phyloP scores from a whole-genome alignment of 2,797 vertebrate genomes.

The Orientallactaga sibirica region DNA sequence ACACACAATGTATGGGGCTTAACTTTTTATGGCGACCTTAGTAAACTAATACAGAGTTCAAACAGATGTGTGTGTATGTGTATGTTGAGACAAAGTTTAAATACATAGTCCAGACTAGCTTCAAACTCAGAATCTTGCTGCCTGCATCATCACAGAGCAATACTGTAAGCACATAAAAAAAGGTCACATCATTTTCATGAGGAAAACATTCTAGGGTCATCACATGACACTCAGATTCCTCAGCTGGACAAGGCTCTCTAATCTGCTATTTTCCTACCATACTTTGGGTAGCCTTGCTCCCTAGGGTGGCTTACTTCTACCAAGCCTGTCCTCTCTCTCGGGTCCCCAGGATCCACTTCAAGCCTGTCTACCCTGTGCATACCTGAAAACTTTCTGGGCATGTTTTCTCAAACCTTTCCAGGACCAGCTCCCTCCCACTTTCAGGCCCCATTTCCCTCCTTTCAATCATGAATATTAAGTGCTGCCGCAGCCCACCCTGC shows the following conservation, averaged over 20 bases:
- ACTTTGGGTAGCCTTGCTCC: too few relatives aligned
- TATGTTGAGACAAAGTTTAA: not conserved
- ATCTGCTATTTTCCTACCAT: not conserved
- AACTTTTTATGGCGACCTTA: not conserved
- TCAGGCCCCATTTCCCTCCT: not conserved
- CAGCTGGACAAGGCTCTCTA: accelerated
- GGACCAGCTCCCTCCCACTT: not conserved
- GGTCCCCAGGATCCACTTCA: not conserved
- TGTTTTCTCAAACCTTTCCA: not conserved
- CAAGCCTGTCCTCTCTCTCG: not conserved
- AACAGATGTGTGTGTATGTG: not conserved
- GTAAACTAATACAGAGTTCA: constrained; percentile 2
- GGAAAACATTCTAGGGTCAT: not conserved
- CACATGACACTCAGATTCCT: not conserved
- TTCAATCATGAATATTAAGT: not conserved
- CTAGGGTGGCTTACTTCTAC: not conserved
- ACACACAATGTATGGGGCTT: not conserved
- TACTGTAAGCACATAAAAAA: constrained; percentile 13
- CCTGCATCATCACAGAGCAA: not conserved
- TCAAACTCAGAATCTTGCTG: not conserved
- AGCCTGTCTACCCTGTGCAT: not conserved
- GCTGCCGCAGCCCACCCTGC: not conserved
- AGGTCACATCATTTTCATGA: not conserved
- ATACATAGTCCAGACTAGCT: not conserved
- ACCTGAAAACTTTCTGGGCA: not conserved